A percentile compares a stretch with the other conserved stretches of the same genome.
These are phyloP conservation scores for Limulus polyphemus DNA, from an alignment of 2,888 invertebrate species.

Conservation along the genomic window DNA sequence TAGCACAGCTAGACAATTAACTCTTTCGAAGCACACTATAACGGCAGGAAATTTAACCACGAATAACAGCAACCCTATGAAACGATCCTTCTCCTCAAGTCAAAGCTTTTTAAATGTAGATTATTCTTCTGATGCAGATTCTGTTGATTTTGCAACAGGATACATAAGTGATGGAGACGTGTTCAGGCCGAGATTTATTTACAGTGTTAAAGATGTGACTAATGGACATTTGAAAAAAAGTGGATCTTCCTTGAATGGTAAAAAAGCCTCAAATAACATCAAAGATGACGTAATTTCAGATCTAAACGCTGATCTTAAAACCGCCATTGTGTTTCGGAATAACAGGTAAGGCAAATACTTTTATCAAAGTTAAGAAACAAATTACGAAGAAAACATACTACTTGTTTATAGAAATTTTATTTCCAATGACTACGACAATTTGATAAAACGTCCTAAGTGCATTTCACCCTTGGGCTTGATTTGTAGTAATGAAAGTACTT, in stretches of 20 bases:
- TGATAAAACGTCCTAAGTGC: too few relatives aligned
- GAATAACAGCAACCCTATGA: neutral
- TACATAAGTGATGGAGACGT: slow-evolving; percentile 91
- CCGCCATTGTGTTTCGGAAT: slow-evolving; percentile 12
- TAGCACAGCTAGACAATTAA: too few relatives aligned
- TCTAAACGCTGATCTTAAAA: slow-evolving; percentile 1
- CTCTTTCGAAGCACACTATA: too few relatives aligned
- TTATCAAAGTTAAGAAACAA: too few relatives aligned
- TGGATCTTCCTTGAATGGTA: slow-evolving; percentile 43
- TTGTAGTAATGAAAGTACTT: too few relatives aligned
- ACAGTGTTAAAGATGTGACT: slow-evolving; percentile 53
- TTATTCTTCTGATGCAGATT: slow-evolving; percentile 1
- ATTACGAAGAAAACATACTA: too few relatives aligned
- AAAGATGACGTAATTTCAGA: neutral
- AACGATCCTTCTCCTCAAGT: neutral
- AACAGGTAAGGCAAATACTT: slow-evolving; percentile 8
- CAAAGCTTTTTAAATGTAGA: neutral
- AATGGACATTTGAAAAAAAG: slow-evolving; percentile 93
- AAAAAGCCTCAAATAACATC: neutral
- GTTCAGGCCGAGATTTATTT: slow-evolving; percentile 36
- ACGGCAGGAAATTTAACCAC: neutral
- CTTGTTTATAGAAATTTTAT: too few relatives aligned
- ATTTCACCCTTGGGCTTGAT: too few relatives aligned
- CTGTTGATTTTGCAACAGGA: slow-evolving; percentile 38
- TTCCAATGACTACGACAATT: too few relatives aligned